These are phyloP conservation scores for Apis cerana DNA, from an alignment of 1,140 invertebrate species.

Conservation along the genomic window DNA sequence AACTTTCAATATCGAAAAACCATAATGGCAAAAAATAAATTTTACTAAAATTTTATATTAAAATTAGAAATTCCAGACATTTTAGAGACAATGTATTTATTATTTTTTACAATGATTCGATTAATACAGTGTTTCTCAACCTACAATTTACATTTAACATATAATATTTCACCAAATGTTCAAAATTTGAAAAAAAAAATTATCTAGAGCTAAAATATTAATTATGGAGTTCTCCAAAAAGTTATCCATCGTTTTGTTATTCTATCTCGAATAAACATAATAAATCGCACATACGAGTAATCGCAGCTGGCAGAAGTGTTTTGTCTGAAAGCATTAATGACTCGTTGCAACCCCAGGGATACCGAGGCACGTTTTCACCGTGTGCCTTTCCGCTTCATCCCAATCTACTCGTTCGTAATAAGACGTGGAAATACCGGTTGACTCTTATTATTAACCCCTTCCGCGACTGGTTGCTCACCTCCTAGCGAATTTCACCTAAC, in stretches of 20 bases:
- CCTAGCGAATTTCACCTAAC: background rate
- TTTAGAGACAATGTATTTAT: too few relatives aligned
- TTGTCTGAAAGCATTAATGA: slow-evolving; percentile 30
- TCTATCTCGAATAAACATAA: background rate
- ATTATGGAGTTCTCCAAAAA: background rate
- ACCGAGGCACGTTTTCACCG: background rate
- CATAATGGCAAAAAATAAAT: too few relatives aligned
- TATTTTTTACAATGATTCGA: too few relatives aligned
- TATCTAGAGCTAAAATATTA: background rate
- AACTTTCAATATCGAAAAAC: too few relatives aligned
- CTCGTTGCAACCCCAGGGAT: slow-evolving; percentile 2
- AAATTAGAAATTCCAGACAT: too few relatives aligned
- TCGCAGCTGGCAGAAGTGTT: slow-evolving; percentile 9
- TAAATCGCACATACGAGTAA: slow-evolving; percentile 16
- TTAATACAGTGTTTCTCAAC: too few relatives aligned
- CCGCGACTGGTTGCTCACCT: slow-evolving; percentile 24
- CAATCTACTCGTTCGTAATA: slow-evolving; percentile 28
- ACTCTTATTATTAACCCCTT: slow-evolving; percentile 41
- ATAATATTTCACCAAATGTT: too few relatives aligned
- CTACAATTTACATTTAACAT: too few relatives aligned
- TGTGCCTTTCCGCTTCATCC: background rate
- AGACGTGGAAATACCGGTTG: slow-evolving; percentile 19
- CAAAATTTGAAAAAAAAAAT: too few relatives aligned
- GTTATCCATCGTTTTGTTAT: slow-evolving; percentile 6
- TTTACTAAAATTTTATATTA: too few relatives aligned